Evolutionary conservation across 2,797 vertebrate species (phyloP), one percentile per base, ranked within the genome.

Genomic region (Sus cebifrons): DNA sequence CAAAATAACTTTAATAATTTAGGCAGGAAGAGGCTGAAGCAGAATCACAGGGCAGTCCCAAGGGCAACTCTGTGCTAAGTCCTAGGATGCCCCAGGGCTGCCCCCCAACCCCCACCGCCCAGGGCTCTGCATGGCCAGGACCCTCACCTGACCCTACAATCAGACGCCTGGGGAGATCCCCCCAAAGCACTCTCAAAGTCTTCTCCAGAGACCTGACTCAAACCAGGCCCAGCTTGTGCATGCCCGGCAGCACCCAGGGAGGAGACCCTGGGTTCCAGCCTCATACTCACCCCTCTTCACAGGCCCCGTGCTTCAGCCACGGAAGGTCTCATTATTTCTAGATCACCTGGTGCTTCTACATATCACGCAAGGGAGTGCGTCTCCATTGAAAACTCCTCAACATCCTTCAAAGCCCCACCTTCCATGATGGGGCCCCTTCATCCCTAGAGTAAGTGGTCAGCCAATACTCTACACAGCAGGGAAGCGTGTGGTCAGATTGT

Each of bases 181-280:
- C 23, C 9, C 5, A 82, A 23, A 27, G 15, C 3, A 2, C 3
- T 79, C 78, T 62, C 23, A 5, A 60, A 27, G 58, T 25, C 78
- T 25, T 25, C 62, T 62, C 36, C 58, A 40, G 58, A 62, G 56
- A 81, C 32, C 21, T 2, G 70, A 40, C 36, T 1, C 15, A 23
- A 10, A 6, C 5, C 0, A 1, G 9, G 32, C 15, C 58, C 78
- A 40, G 6, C 20, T 79, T 79, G 20, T 36, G 13, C 67, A n/a
- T 6, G 5, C 54, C 25, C 4, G 8, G 6, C 29, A 11, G n/a
- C n/a, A 3, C 7, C n/a, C 4, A 0, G 56, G 29, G 21, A 17
- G 32, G 56, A 60, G 32, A 32, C n/a, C 32, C 21, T 17, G 56
- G 8, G 0, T 18, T 40, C 10, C 15, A 6, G 0, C 15, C 1